These are phyloP conservation scores for Lasioglossum albipes DNA, from an alignment of 1,140 invertebrate species.

Conservation along the genomic window DNA sequence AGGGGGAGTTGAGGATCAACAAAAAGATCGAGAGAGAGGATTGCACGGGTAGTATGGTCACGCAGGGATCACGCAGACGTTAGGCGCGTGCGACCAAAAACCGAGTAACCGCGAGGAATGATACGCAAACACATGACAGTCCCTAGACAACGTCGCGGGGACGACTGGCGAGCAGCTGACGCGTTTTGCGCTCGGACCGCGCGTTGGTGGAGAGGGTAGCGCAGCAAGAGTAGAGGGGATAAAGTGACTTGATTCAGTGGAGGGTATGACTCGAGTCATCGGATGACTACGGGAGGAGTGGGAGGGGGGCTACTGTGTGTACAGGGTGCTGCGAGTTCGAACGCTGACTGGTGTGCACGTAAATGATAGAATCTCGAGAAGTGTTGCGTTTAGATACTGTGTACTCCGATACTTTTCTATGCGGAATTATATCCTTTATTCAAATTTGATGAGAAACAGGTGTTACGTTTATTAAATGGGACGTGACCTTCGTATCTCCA, in stretches of 20 bases:
- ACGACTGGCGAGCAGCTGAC: conserved; percentile 71
- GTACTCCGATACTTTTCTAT: too few relatives aligned
- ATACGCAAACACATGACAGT: background rate
- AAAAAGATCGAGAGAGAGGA: too few relatives aligned
- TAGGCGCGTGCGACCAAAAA: too few relatives aligned
- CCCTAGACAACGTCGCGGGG: conserved; percentile 52
- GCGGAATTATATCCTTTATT: too few relatives aligned
- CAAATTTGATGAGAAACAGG: too few relatives aligned
- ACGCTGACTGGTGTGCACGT: too few relatives aligned
- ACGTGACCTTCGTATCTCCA: too few relatives aligned
- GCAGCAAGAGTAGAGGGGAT: conserved; percentile 27
- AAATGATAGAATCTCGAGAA: too few relatives aligned
- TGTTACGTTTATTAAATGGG: too few relatives aligned
- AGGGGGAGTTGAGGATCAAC: too few relatives aligned
- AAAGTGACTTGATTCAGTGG: background rate
- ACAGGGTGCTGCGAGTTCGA: too few relatives aligned
- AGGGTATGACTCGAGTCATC: background rate
- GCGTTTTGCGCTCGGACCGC: conserved; percentile 62
- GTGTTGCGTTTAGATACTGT: too few relatives aligned
- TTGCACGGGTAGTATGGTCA: background rate
- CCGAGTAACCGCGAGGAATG: background rate
- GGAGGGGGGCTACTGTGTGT: background rate
- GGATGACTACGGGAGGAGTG: background rate
- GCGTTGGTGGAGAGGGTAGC: background rate
- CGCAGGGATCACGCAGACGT: background rate